Evolutionary conservation across 1,140 invertebrate genomes (phyloP), one percentile per base, ranked within the genome.

Genomic region (Whitmania pigra): DNA sequence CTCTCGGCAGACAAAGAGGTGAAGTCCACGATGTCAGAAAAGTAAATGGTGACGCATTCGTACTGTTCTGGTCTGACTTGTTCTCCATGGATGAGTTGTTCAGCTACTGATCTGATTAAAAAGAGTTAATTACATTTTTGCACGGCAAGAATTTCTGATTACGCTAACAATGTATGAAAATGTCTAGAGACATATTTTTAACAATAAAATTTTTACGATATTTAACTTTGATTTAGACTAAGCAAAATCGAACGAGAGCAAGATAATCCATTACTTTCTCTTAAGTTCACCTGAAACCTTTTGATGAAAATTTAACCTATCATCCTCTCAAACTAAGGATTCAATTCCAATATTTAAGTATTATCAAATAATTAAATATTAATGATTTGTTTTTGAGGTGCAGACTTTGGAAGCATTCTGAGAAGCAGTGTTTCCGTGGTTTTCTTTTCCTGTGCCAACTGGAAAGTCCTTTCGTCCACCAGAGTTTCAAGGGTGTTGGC

Each of bases 1-100:
- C 53, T 60, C 9, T 71, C 71, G 22, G 71, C 71, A n/a, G 71
- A 71, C 20, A 71, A 29, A 7, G 71, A 60, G 6, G 71, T 71
- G 27, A 71, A 71, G 53, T 55, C 55, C 5, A 71, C 71, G n/a
- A 97, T 97, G 80, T 97, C 94, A 78, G 90, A 93, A 83, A 97
- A 97, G 84, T 94, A 95, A 75, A 95, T 94, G 0, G 93, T 95
- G n/a, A 96, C 93, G 78, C 87, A 87, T 76, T 94, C 91, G 81
- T 91, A 96, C 0, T 89, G 90, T 82, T 97, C 94, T 1, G 93
- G 92, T 75, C 90, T 88, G 5, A 97, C 92, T 0, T 89, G 87
- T 78, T 93, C 88, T 0, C 93, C 93, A 69, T 88, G 85, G 76
- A 95, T 96, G 66, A 97, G 82, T 76, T 93, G 90, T 53, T 88